A percentile compares a stretch with the other conserved stretches of the same genome.
These are phyloP conservation scores for Sinotaia quadrata DNA, from an alignment of 2,888 invertebrate genomes.

Conservation along the genomic window DNA sequence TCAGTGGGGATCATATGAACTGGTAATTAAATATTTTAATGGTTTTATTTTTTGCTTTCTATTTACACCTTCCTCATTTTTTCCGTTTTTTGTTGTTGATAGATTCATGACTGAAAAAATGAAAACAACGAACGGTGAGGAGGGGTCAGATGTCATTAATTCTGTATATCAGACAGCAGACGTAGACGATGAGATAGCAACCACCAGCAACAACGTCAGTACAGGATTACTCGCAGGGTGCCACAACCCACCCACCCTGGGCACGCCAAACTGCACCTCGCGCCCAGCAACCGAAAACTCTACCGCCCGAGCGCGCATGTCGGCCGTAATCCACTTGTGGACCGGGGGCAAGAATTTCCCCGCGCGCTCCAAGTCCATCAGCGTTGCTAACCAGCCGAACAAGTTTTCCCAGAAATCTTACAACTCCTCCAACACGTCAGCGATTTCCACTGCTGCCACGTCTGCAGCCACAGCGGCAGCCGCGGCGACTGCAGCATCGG, in stretches of 20 bases:
- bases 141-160: not conserved
- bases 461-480: slow-evolving; percentile 19
- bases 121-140: slow-evolving; percentile 27
- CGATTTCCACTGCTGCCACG: slow-evolving; percentile 13
- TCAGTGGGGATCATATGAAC: too few relatives aligned
- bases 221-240: too few relatives aligned
- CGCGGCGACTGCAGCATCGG: slow-evolving; percentile 16
- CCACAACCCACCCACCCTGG: not conserved
- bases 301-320: slow-evolving; percentile 20
- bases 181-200: not conserved
- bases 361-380: slow-evolving; percentile 15
- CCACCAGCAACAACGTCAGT: slow-evolving; percentile 18
- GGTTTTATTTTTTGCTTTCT: too few relatives aligned
- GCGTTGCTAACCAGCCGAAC: slow-evolving; percentile 8
- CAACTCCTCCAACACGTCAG: not conserved
- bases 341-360: slow-evolving; percentile 1
- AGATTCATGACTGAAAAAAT: slow-evolving; percentile 28
- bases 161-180: not conserved
- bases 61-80: too few relatives aligned
- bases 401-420: slow-evolving; percentile 7
- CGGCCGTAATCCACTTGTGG: slow-evolving; percentile 22
- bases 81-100: not conserved
- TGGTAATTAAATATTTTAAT: too few relatives aligned
- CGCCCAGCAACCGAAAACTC: slow-evolving; percentile 4
- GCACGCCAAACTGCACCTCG: slow-evolving; percentile 5